Percentiles rank a stretch among this genome's conserved stretches.
Conservation (phyloP, 1,140 invertebrate genomes). For the Drosophila persimilis region DNA sequence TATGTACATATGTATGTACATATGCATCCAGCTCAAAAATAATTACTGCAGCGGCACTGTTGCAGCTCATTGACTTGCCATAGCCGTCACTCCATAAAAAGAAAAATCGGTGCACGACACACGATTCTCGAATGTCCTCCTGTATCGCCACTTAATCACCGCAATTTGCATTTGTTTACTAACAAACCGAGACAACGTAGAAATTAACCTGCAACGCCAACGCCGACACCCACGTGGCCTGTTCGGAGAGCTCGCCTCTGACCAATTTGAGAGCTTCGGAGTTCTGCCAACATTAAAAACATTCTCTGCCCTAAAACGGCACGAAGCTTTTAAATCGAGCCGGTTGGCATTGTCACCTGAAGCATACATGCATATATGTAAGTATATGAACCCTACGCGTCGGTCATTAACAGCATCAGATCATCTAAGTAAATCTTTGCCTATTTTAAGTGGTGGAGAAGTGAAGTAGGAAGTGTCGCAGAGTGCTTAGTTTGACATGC, state of each 20-base stretch:
- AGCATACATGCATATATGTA: too few species aligned
- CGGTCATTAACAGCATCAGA: neutral
- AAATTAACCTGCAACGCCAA: slow-evolving; percentile 14
- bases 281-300: slow-evolving; percentile 15
- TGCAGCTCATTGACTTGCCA: neutral
- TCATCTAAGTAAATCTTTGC: too few species aligned
- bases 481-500: too few species aligned
- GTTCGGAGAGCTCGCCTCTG: neutral
- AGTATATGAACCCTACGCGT: neutral
- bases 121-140: slow-evolving; percentile 11
- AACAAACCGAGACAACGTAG: slow-evolving; percentile 49
- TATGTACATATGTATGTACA: neutral
- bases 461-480: too few species aligned
- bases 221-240: neutral
- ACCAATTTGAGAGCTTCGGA: slow-evolving; percentile 19
- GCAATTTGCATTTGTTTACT: slow-evolving; percentile 68
- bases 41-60: too few species aligned
- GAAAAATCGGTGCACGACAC: slow-evolving; percentile 13
- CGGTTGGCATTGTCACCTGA: too few species aligned
- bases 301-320: slow-evolving; percentile 63
- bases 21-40: too few species aligned
- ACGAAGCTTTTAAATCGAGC: slow-evolving; percentile 40
- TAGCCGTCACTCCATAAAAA: slow-evolving; percentile 13
- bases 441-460: too few species aligned
- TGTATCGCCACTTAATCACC: slow-evolving; percentile 63